A percentile compares a stretch with the other conserved stretches of the same genome.
These are phyloP conservation scores for Cylindroiulus punctatus DNA, from an alignment of 2,888 invertebrate genomes.

Conservation along the genomic window DNA sequence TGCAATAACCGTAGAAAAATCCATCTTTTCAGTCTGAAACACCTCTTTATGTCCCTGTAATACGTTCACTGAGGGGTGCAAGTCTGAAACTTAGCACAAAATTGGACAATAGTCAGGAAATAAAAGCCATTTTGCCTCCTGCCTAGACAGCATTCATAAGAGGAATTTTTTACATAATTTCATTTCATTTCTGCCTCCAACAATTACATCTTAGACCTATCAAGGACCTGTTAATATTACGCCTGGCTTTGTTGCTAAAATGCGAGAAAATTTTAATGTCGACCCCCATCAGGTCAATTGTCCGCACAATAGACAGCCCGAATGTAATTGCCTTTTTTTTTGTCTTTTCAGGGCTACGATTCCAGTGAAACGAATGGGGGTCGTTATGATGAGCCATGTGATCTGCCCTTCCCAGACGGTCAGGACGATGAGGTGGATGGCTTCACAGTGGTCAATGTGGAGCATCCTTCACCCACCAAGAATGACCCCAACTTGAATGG, in stretches of 20 bases:
- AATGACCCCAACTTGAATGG: neutral
- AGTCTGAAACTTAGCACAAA: neutral
- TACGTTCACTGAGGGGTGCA: neutral
- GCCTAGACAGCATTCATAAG: neutral
- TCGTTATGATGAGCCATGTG: slow-evolving; percentile 9
- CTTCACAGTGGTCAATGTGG: neutral
- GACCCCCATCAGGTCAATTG: slow-evolving; percentile 9
- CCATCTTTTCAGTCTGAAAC: neutral
- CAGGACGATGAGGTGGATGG: neutral
- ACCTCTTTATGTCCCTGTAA: neutral
- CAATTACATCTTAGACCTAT: neutral
- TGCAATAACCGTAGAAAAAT: neutral
- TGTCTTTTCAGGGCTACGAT: neutral
- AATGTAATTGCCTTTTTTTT: neutral
- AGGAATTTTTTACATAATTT: neutral
- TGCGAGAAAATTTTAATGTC: slow-evolving; percentile 32
- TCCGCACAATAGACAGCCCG: neutral
- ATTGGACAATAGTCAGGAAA: neutral
- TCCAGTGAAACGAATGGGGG: neutral
- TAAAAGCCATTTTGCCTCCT: slow-evolving; percentile 28
- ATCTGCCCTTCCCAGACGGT: neutral
- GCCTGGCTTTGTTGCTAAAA: neutral
- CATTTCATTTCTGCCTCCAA: neutral
- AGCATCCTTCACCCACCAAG: neutral
- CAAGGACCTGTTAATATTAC: neutral